Evolutionary conservation across 2,797 vertebrate species (phyloP), one percentile per base, ranked within the genome.

Genomic region (Phoxinus dragarum): DNA sequence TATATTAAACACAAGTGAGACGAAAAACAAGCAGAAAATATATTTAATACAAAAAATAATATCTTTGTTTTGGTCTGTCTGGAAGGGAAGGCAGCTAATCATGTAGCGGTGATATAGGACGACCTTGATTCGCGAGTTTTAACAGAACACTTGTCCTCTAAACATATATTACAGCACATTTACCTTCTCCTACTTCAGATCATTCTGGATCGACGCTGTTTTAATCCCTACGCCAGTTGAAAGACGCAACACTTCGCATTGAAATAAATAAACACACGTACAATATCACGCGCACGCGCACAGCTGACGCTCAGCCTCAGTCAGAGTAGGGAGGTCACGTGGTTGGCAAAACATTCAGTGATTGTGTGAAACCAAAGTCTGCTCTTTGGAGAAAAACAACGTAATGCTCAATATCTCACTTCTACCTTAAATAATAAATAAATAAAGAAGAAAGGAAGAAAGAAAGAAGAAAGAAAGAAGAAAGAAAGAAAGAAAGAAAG

Each of bases 211-310:
- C 34, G 40, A 69, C 27, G 49, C 40, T 81, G 64, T 84, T 86
- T 84, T 59, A 59, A 72, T 79, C 34, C 47, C 79, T 34, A 81
- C 64, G 36, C 69, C 61, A 75, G 44, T 21, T 59, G 6, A 61
- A 79, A 49, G n/a, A 44, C 52, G 42, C 61, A 72, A 67, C 78
- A 79, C 82, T 73, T 54, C 14, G 40, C 59, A 67, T 42, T 54
- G 81, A 86, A 82, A 86, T 86, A 85, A 85, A 89, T 78, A 86
- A 85, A 79, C 82, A 72, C 85, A 66, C 85, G 86, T 56, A 85
- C 36, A 42, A 31, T 40, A 40, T 40, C 84, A 49, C 76, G 52
- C 38, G 67, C 38, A 79, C 27, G 75, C 76, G 75, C 75, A 84
- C 77, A 85, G 86, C 87, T 86, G 83, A 78, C 66, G 34, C 81